Base-by-base conservation (phyloP, 1,140 invertebrate genomes). In the Heliconius hermathena region DNA sequence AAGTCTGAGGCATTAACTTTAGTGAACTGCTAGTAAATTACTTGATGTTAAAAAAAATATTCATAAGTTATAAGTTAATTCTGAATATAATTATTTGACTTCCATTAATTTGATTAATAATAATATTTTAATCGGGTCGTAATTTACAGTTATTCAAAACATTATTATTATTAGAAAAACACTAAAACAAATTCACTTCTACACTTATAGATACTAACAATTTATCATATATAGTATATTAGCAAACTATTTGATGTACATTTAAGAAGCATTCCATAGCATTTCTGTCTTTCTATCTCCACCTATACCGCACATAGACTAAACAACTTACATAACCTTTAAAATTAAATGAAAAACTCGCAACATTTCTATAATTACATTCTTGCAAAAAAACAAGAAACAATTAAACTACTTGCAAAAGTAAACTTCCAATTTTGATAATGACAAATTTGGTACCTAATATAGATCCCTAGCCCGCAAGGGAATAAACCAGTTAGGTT, bases 401-500 rank as follows among this genome's bases (percentile, higher is more conserved):
- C 54, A 5, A 8, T 9, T 57, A 13, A 66, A 66, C 5, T 29
- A 29, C 60, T 29, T 60, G 26, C 57, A 60, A 60, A 60, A 60
- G 9, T 16, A 36, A 36, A 36, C 29, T 33, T 20, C 29, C 36
- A 36, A 72, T 38, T 38, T 38, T 72, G 8, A 38, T 38, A 72
- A 72, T 72, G 38, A 72, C 9, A n/a, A 38, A 72, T 78, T 75
- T 78, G 60, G 52, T 75, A 78, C 85, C 82, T 89, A 80, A 87
- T 88, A 74, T 91, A 92, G 89, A 86, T 88, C 49, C 87, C 87
- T 88, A 90, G 83, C 80, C 84, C 84, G 33, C 82, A 89, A 86
- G 88, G 88, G 82, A 84, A 80, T 88, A 94, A 89, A 81, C 87
- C 88, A 60, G 82, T 87, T 79, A 91, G 84, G 83, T 85, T 94